phyloP scores from a whole-genome alignment of 1,140 invertebrate species.

The Aphidius ervi region DNA sequence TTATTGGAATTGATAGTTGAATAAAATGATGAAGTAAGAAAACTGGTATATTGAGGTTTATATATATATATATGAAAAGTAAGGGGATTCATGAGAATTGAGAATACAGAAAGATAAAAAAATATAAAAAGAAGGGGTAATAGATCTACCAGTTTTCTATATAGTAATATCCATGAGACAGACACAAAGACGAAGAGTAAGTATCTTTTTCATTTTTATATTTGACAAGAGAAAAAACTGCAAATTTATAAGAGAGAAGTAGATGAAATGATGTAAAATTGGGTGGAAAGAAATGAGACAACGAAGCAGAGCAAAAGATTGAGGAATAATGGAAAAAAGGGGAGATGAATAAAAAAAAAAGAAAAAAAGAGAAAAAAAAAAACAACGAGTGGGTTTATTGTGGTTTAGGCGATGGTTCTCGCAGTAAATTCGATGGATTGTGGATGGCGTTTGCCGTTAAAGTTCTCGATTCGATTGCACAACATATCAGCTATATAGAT shows the following conservation, averaged over 20 bases:
- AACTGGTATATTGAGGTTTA: conserved; percentile 10
- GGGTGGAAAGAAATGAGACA: neutral
- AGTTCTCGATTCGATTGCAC: conserved; percentile 24
- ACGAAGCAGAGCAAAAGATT: neutral
- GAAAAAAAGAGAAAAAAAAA: neutral
- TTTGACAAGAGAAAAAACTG: no score
- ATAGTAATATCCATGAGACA: neutral
- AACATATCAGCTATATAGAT: conserved; percentile 5
- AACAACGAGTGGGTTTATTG: conserved; percentile 20
- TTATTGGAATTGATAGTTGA: no score
- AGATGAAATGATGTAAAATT: no score
- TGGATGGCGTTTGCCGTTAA: conserved; percentile 16
- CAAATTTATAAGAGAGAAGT: no score
- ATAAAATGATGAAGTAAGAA: neutral
- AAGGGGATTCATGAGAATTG: neutral
- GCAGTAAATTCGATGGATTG: conserved; percentile 19
- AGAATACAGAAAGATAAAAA: no score
- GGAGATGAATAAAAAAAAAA: neutral
- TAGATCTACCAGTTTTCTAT: no score
- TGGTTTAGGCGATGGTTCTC: conserved; percentile 22
- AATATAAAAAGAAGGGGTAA: neutral
- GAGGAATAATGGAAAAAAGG: neutral
- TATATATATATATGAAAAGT: neutral
- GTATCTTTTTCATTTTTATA: conserved; percentile 4
- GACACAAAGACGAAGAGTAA: conserved; percentile 13